Evolutionary conservation across 2,113 vertebrate genomes (phyloP).

Genomic region (Paedocypris sp.): DNA sequence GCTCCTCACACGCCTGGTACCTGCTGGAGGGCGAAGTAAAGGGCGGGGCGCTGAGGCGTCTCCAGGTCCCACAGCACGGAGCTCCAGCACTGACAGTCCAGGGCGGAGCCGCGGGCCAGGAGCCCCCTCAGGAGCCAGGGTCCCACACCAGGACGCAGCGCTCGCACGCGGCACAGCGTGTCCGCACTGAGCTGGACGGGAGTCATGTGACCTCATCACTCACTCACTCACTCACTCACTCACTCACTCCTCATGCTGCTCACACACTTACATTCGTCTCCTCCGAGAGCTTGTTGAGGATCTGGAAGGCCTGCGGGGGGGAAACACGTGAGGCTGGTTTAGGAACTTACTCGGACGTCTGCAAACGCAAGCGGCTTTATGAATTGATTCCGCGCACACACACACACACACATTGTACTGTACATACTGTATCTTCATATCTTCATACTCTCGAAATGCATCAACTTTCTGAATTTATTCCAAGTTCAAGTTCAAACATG

Average conservation of each 20-base stretch:
- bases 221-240: no score
- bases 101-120: constrained; percentile 44
- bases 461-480: no score
- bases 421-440: no score
- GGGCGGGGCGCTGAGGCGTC: constrained; percentile 62
- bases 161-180: constrained; percentile 58
- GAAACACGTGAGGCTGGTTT: no score
- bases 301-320: constrained; percentile 69
- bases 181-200: constrained; percentile 51
- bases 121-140: constrained; percentile 59
- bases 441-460: no score
- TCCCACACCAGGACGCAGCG: constrained; percentile 63
- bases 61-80: constrained; percentile 58
- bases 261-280: constrained; percentile 67
- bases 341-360: no score
- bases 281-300: constrained; percentile 61
- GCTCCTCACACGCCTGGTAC: no score
- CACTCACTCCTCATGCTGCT: no score
- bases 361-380: no score
- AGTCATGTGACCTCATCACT: constrained; percentile 13
- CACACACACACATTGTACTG: no score
- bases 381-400: no score
- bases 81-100: constrained; percentile 65
- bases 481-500: no score
- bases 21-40: constrained; percentile 65